These are phyloP conservation scores for Pseudochaenichthys georgianus DNA, from an alignment of 2,797 vertebrate species.

Conservation along the genomic window DNA sequence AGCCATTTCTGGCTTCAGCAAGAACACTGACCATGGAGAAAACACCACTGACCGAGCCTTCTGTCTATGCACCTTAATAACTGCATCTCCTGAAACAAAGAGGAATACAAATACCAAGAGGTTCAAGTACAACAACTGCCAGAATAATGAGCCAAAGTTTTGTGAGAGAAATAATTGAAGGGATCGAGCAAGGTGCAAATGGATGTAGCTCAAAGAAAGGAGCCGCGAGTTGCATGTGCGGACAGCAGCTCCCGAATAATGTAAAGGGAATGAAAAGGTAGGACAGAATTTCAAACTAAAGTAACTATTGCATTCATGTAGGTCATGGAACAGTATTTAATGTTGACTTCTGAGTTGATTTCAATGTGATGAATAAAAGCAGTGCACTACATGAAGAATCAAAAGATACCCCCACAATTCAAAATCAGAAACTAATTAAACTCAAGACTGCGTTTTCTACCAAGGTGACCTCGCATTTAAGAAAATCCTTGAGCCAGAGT, in stretches of 20 bases:
- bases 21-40: not conserved
- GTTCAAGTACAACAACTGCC: not conserved
- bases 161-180: not conserved
- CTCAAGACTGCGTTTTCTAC: not conserved
- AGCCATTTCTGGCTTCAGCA: not conserved
- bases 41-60: not conserved
- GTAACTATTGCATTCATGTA: not conserved
- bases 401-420: not conserved
- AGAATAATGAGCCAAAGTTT: not conserved
- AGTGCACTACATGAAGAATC: not conserved
- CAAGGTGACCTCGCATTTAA: not conserved
- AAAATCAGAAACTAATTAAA: slow-evolving; percentile 6
- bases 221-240: slow-evolving; percentile 1
- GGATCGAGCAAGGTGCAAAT: slow-evolving; percentile 1
- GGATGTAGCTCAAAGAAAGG: slow-evolving; percentile 19
- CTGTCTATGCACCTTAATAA: not conserved
- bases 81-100: not conserved
- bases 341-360: slow-evolving; percentile 1
- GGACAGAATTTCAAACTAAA: not conserved
- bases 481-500: not conserved
- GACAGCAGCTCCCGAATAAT: slow-evolving; percentile 13
- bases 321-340: not conserved
- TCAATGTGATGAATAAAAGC: not conserved
- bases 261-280: not conserved
- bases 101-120: not conserved